Base-by-base conservation (phyloP, 92 coral and sea anemone species). In the Zoanthus sansibaricus region DNA sequence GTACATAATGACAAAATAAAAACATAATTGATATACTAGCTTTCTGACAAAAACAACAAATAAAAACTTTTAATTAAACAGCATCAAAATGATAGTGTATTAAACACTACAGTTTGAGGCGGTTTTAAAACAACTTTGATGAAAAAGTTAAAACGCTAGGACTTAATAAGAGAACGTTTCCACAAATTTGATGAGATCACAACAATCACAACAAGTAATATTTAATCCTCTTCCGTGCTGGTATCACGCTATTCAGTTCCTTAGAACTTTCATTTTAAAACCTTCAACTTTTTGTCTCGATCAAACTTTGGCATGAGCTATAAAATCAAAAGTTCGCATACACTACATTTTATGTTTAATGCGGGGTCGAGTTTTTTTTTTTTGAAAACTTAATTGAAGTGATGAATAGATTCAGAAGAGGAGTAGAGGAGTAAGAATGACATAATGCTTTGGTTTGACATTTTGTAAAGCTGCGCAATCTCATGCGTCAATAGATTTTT, bases 241-340 rank as follows among this genome's bases (percentile, higher is more conserved):
- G 21, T 54, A 76, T 76, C 68, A 76, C 82, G 82, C 74, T 69
- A 54, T 21, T 52, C 44, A 51, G 8, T 54, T 25, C 11, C 67
- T 32, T 13, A 48, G 25, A 11, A 13, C 12, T 55, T 4, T 18
- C n/a, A 15, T 7, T 55, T 52, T 25, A 25, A 25, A 25, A 25
- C 25, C 42, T 14, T 25, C 51, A 52, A 51, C 25, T 31, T 5
- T n/a, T 14, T 12, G 4, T 6, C 9, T 75, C 49, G 18, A 15
- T 21, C 8, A 16, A 46, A 15, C 25, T 74, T 48, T 7, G 9
- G 18, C 17, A 0, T 46, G 8, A 20, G 20, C 48, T 7, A 4
- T n/a, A 21, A 42, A 17, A 45, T n/a, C 55, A 15, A 72, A 72
- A 45, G 30, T 12, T 25, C 25, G 25, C 25, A 25, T 25, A 25